Base-by-base conservation (phyloP, 2,888 invertebrate genomes). In the Tachina lurida region DNA sequence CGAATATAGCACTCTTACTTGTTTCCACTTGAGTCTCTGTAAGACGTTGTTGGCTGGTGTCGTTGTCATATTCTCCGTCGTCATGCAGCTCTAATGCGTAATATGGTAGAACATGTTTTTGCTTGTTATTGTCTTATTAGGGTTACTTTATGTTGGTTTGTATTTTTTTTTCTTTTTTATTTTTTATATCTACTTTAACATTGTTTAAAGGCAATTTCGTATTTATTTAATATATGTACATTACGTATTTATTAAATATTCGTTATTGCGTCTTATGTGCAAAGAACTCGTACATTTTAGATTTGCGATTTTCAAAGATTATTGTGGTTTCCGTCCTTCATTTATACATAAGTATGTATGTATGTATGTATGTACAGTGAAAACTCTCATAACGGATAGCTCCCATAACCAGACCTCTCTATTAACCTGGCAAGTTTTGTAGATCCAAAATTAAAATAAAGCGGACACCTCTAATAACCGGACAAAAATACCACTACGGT, bases 141-240 rank as follows among this genome's bases (percentile, higher is more conserved):
- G 54, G 43, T 52, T 49, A 41, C 22, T 17, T 73, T 17, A 71
- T 41, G 19, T 49, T 62, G 54, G 49, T 67, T 45, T 49, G 56
- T 58, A 58, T 58, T 8, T 58, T 7, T 17, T 45, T 67, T n/a
- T 47, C 54, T 43, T 39, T 49, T 2, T 54, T 31, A 22, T 41
- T 15, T 58, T 49, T 49, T 67, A 49, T 15, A n/a, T n/a, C 7
- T 49, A 15, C 13, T 7, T 49, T 45, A 17, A 60, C 58, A 45
- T 75, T 62, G 15, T 63, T 75, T 76, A 52, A 67, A 68, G 68
- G 62, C 54, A 75, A 81, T 68, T 81, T 70, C 75, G 75, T 75
- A 75, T 62, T 75, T 70, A 62, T 75, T 75, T 63, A 62, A 74
- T 54, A 41, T 47, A 22, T 54, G 47, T 47, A 22, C n/a, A 31